Percentiles rank a stretch among this genome's conserved stretches.
Evolutionary conservation across 2,888 invertebrate species (phyloP).

Genomic region (Ferrisia virgata): DNA sequence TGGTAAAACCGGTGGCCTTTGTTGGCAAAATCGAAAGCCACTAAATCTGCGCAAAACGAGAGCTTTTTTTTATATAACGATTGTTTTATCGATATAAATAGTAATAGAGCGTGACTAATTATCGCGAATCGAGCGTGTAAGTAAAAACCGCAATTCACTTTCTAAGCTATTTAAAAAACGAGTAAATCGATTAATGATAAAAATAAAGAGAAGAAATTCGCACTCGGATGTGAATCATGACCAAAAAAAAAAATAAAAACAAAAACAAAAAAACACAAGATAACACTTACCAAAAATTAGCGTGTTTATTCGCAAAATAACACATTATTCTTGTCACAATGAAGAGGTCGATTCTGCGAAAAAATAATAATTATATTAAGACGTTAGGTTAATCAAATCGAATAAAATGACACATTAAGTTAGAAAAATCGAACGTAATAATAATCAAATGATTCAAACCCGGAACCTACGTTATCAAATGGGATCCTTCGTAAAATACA

Average conservation of each 20-base stretch:
- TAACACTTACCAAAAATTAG: background rate
- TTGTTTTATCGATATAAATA: background rate
- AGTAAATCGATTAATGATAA: background rate
- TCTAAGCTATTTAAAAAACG: background rate
- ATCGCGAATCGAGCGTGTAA: background rate
- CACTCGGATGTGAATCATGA: background rate
- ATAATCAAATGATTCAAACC: background rate
- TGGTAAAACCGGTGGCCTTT: conserved; percentile 91
- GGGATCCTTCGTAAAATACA: background rate
- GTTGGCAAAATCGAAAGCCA: conserved; percentile 93
- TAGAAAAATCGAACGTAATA: background rate
- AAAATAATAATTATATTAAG: background rate
- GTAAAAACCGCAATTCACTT: background rate
- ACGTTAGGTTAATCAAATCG: background rate
- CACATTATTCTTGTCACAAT: background rate
- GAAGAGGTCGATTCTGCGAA: background rate
- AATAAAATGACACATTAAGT: background rate
- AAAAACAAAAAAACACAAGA: background rate
- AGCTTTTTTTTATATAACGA: background rate
- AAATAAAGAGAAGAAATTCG: background rate
- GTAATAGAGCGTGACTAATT: conserved; percentile 7
- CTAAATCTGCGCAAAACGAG: conserved; percentile 65
- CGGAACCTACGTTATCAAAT: background rate
- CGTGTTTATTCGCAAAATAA: background rate
- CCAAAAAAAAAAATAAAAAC: no score